phyloP scores from a whole-genome alignment of 2,888 invertebrate genomes.

The Galerucella nymphaeae region DNA sequence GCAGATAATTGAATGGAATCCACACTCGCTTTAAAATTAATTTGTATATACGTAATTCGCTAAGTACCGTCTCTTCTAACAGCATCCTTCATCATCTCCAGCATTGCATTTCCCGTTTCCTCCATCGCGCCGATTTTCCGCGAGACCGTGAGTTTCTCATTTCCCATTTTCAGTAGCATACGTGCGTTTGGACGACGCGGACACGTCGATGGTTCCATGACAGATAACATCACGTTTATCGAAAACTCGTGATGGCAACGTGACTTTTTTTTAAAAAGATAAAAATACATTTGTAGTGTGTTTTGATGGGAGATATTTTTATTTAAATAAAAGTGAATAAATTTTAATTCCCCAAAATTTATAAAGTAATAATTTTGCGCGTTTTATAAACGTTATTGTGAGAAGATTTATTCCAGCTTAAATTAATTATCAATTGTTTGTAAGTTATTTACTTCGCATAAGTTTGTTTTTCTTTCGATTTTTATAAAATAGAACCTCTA shows the following conservation, averaged over 20 bases:
- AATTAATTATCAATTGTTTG: no score
- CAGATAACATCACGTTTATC: slow-evolving; percentile 1
- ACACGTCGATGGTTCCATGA: neutral
- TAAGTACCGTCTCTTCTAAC: slow-evolving; percentile 7
- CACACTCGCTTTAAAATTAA: no score
- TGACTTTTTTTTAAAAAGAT: neutral
- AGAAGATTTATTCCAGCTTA: no score
- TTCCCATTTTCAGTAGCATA: slow-evolving; percentile 29
- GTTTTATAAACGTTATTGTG: no score
- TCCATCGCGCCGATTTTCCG: slow-evolving; percentile 12
- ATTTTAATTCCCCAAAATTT: no score
- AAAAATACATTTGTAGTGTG: neutral
- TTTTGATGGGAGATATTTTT: neutral
- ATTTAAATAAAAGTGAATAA: no score
- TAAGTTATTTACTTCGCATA: no score
- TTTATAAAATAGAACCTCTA: no score
- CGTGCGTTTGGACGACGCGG: slow-evolving; percentile 11
- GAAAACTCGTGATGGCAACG: slow-evolving; percentile 9
- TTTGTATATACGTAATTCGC: slow-evolving; percentile 3
- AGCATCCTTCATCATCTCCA: slow-evolving; percentile 17
- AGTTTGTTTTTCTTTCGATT: no score
- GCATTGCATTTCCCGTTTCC: slow-evolving; percentile 16
- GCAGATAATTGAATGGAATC: neutral
- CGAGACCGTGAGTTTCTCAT: slow-evolving; percentile 16
- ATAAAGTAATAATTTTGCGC: no score